Evolutionary conservation across 2,888 invertebrate species (phyloP).

Genomic region (Morpho deidamia): DNA sequence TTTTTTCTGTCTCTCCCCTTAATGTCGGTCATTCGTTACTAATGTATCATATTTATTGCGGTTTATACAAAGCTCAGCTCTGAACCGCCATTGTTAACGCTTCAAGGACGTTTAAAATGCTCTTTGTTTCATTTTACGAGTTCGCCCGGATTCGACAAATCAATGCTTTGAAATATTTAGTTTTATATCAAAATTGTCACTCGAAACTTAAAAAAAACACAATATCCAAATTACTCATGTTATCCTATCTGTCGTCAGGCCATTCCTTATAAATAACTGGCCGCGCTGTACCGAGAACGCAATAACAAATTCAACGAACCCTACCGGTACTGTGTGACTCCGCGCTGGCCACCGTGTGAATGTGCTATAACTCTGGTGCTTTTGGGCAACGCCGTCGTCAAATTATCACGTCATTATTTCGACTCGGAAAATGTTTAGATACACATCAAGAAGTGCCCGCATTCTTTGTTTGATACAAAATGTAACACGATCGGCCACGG

Average conservation of each 20-base stretch:
- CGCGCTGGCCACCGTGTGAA: conserved; percentile 71
- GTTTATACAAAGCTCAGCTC: conserved; percentile 54
- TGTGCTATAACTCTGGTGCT: conserved; percentile 56
- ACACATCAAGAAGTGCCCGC: conserved; percentile 44
- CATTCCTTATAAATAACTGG: conserved; percentile 50
- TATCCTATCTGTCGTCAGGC: conserved; percentile 54
- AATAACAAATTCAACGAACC: conserved; percentile 78
- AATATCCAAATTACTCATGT: conserved; percentile 57
- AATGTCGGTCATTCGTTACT: conserved; percentile 75
- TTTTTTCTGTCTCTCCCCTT: conserved; percentile 72
- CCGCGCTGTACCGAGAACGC: conserved; percentile 69
- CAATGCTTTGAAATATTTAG: no score
- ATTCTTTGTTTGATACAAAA: conserved; percentile 41
- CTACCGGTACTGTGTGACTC: conserved; percentile 74
- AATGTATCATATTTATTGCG: conserved; percentile 74
- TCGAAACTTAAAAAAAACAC: conserved; percentile 28
- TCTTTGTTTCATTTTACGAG: conserved; percentile 37
- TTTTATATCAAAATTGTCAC: no score
- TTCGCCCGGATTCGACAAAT: conserved; percentile 2
- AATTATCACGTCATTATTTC: conserved; percentile 60
- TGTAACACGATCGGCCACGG: conserved; percentile 34
- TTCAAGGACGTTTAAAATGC: conserved; percentile 51
- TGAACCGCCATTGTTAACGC: conserved; percentile 54
- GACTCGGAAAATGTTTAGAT: conserved; percentile 50
- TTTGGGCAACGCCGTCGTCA: conserved; percentile 62